Evolutionary conservation across 1,140 invertebrate species (phyloP).

Genomic region (Colletes gigas): DNA sequence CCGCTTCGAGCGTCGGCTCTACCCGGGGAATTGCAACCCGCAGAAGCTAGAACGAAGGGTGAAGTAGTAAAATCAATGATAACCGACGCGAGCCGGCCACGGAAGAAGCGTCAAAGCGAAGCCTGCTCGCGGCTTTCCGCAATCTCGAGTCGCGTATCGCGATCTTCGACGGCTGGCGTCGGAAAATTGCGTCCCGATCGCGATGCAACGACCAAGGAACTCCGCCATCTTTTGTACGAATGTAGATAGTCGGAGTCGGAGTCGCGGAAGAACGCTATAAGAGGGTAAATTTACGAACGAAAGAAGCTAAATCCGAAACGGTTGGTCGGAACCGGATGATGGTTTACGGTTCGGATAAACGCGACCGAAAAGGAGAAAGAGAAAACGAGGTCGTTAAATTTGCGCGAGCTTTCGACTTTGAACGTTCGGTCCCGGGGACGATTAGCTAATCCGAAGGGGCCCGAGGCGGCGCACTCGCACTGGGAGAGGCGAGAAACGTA

Average conservation of each 20-base stretch:
- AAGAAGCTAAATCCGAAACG: no score
- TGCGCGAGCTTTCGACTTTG: neutral
- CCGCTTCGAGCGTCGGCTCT: neutral
- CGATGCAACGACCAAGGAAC: neutral
- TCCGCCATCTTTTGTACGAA: no score
- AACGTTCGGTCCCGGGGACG: neutral
- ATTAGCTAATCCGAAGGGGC: neutral
- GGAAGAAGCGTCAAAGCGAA: neutral
- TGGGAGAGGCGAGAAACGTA: neutral
- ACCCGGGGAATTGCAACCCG: neutral
- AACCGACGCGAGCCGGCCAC: neutral
- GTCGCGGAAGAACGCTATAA: no score
- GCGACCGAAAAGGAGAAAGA: neutral
- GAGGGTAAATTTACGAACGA: no score
- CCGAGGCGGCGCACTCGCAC: neutral
- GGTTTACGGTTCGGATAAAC: no score
- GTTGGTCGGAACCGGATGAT: no score
- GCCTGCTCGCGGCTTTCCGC: neutral
- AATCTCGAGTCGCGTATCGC: no score
- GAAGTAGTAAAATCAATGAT: slow-evolving; percentile 30
- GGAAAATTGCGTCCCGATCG: neutral
- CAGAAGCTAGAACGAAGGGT: neutral
- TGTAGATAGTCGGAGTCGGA: no score
- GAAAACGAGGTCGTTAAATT: neutral
- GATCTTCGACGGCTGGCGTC: no score